These are phyloP conservation scores for Baryphthengus martii DNA, from an alignment of 2,113 vertebrate species.

Conservation along the genomic window DNA sequence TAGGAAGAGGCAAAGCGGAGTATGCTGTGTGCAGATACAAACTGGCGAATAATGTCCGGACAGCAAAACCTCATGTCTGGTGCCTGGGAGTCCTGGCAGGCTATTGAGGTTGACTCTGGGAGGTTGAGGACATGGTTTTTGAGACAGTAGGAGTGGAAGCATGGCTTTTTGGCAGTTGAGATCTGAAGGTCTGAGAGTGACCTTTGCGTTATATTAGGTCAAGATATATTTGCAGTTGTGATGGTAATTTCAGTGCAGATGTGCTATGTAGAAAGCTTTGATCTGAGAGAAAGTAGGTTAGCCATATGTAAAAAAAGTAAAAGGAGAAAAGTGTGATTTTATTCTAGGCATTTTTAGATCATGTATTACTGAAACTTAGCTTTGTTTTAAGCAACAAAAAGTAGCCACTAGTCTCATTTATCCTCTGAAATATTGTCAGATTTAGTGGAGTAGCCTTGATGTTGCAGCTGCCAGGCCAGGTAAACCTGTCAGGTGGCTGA, in stretches of 20 bases:
- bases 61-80: not conserved
- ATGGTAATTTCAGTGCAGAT: not conserved
- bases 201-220: not conserved
- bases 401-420: not conserved
- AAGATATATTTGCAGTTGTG: not conserved
- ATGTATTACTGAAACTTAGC: not conserved
- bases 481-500: not conserved
- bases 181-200: not conserved
- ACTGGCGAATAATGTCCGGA: accelerated
- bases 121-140: not conserved
- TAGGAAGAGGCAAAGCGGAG: not conserved
- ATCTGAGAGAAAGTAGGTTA: constrained; percentile 29
- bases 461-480: not conserved
- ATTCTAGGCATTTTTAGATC: not conserved
- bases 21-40: not conserved
- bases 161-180: not conserved
- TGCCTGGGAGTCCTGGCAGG: not conserved
- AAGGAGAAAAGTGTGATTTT: not conserved
- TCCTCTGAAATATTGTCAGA: not conserved
- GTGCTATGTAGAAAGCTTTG: not conserved
- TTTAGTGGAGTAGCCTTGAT: not conserved
- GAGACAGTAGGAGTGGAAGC: not conserved
- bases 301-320: not conserved
- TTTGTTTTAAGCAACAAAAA: not conserved
- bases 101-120: not conserved